Evolutionary conservation across 2,797 vertebrate species (phyloP).

Genomic region (Glossophaga mutica): DNA sequence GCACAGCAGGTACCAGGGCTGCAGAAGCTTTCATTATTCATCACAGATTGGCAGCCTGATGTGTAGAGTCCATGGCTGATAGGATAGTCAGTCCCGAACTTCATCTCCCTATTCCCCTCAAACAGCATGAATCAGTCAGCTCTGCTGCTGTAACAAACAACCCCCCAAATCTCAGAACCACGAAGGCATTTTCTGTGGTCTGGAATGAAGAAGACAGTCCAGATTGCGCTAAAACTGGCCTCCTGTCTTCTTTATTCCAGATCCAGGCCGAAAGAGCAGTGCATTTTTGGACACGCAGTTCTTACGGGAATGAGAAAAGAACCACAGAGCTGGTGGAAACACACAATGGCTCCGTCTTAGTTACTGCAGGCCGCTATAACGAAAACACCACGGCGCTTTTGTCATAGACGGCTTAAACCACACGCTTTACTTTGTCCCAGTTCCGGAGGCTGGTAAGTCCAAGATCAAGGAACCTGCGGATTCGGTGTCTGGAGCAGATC

Average conservation of each 20-base stretch:
- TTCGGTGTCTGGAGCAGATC: not conserved
- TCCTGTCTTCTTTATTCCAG: not conserved
- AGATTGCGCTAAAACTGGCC: not conserved
- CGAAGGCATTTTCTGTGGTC: not conserved
- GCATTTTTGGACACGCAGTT: not conserved
- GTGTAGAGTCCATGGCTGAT: not conserved
- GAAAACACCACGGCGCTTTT: not conserved
- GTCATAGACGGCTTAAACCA: not conserved
- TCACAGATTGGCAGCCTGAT: not conserved
- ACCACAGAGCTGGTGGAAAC: not conserved
- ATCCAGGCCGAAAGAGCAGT: not conserved
- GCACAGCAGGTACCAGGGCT: not conserved
- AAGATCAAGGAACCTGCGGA: not conserved
- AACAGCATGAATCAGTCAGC: not conserved
- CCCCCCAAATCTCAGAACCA: not conserved
- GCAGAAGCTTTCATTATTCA: not conserved
- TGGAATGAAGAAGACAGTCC: not conserved
- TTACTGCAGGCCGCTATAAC: not conserved
- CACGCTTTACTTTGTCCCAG: not conserved
- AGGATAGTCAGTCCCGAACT: not conserved
- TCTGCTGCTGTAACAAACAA: not conserved
- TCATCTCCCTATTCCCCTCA: not conserved
- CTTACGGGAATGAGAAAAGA: not conserved
- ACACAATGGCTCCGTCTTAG: not conserved
- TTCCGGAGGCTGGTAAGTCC: not conserved